Percentiles rank a stretch among this genome's conserved stretches.
Evolutionary conservation across 2,888 invertebrate species (phyloP).

Genomic region (Meteorus colon): DNA sequence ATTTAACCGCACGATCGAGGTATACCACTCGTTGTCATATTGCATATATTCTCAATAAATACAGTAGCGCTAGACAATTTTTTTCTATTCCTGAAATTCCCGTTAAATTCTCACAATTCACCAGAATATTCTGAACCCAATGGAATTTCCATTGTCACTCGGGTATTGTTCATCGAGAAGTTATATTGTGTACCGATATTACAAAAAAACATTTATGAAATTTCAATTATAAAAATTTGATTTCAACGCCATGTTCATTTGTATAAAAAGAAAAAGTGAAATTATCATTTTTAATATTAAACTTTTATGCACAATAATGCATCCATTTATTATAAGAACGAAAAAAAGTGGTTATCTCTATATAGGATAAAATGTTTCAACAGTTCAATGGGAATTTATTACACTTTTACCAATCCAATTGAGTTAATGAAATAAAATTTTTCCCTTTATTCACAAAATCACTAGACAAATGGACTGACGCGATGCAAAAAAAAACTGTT

Average conservation of each 20-base stretch:
- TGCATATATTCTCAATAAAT: background rate
- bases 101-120: too few relatives aligned
- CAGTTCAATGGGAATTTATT: background rate
- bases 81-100: background rate
- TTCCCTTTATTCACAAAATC: background rate
- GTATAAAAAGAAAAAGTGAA: too few relatives aligned
- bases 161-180: too few relatives aligned
- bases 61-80: background rate
- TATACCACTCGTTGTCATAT: slow-evolving; percentile 5
- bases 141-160: too few relatives aligned
- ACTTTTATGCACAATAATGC: too few relatives aligned
- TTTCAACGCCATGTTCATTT: too few relatives aligned
- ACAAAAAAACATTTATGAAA: too few relatives aligned
- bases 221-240: too few relatives aligned
- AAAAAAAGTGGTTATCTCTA: background rate
- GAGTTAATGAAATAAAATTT: background rate
- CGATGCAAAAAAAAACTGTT: background rate
- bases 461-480: background rate
- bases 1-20: slow-evolving; percentile 33
- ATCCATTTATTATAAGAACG: too few relatives aligned
- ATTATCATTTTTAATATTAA: too few relatives aligned
- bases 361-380: background rate
- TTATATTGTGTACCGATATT: too few relatives aligned
- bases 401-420: background rate
- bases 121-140: too few relatives aligned